These are phyloP conservation scores for Rhingia rostrata DNA, from an alignment of 2,888 invertebrate species.

Conservation along the genomic window DNA sequence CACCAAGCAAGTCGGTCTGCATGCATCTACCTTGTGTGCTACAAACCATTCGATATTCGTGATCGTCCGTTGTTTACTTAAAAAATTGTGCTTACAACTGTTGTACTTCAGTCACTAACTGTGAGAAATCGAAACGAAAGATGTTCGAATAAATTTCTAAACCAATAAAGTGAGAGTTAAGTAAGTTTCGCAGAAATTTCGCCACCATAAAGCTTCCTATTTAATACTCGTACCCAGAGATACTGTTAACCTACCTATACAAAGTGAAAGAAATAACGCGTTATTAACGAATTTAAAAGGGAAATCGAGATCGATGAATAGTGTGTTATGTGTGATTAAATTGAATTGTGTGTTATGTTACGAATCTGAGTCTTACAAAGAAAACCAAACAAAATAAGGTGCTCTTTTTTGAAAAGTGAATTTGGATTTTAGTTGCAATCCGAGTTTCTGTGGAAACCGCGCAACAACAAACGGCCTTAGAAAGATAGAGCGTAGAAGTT, in stretches of 20 bases:
- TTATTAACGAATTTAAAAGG: conserved; percentile 66
- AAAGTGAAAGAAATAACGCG: conserved; percentile 57
- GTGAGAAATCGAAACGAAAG: conserved; percentile 30
- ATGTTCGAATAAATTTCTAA: conserved; percentile 49
- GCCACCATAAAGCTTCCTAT: conserved; percentile 56
- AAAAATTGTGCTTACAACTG: conserved; percentile 42
- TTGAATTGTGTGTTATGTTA: conserved; percentile 29
- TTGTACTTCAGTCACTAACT: not conserved
- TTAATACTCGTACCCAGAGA: conserved; percentile 15
- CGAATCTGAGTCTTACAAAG: conserved; percentile 29
- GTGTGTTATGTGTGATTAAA: conserved; percentile 58
- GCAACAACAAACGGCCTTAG: not conserved
- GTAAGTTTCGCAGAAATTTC: conserved; percentile 61
- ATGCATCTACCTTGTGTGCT: conserved; percentile 35
- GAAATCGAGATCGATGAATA: conserved; percentile 69
- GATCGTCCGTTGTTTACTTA: conserved; percentile 44
- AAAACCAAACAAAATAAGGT: conserved; percentile 20
- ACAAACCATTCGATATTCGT: conserved; percentile 41
- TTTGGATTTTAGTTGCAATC: conserved; percentile 25
- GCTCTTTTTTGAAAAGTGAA: conserved; percentile 65
- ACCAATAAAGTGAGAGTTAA: conserved; percentile 69
- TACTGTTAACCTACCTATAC: conserved; percentile 5
- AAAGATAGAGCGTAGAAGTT: conserved; percentile 21
- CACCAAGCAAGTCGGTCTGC: conserved; percentile 71
- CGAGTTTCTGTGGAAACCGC: conserved; percentile 14